phyloP scores from a whole-genome alignment of 2,888 invertebrate species.

The Drosophila infuscata region DNA sequence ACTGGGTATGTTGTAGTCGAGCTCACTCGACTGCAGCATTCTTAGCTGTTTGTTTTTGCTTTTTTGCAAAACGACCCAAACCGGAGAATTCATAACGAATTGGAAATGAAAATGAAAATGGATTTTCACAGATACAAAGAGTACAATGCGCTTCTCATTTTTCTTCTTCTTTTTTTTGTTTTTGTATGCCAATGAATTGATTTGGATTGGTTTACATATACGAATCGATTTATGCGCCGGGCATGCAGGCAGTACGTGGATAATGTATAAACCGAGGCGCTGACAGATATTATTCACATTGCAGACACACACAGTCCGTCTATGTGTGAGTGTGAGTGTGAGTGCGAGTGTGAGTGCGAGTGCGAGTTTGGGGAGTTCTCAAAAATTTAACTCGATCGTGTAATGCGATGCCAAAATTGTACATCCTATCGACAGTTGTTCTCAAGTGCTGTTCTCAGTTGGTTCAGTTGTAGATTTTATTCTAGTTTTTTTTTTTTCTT shows the following conservation, averaged over 20 bases:
- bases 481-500: background rate
- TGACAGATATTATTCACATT: slow-evolving; percentile 81
- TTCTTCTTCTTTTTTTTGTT: background rate
- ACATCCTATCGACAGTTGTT: slow-evolving; percentile 34
- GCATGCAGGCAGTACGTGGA: slow-evolving; percentile 41
- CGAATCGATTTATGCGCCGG: slow-evolving; percentile 44
- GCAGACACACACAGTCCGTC: slow-evolving; percentile 44
- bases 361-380: slow-evolving; percentile 41
- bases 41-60: slow-evolving; percentile 1
- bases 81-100: slow-evolving; percentile 19
- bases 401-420: slow-evolving; percentile 76
- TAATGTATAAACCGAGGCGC: slow-evolving; percentile 70
- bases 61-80: slow-evolving; percentile 31
- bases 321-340: slow-evolving; percentile 1
- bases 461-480: slow-evolving; percentile 21
- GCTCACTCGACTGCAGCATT: background rate
- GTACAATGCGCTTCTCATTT: slow-evolving; percentile 67
- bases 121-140: slow-evolving; percentile 29
- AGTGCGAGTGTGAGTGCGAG: slow-evolving; percentile 8
- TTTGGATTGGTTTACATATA: slow-evolving; percentile 44
- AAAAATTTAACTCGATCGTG: slow-evolving; percentile 46
- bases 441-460: slow-evolving; percentile 52
- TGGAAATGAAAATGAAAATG: slow-evolving; percentile 53
- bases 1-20: background rate
- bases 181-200: slow-evolving; percentile 35